Conservation (phyloP, 2,797 vertebrate genomes). For the Hypotaenidia okinawae region DNA sequence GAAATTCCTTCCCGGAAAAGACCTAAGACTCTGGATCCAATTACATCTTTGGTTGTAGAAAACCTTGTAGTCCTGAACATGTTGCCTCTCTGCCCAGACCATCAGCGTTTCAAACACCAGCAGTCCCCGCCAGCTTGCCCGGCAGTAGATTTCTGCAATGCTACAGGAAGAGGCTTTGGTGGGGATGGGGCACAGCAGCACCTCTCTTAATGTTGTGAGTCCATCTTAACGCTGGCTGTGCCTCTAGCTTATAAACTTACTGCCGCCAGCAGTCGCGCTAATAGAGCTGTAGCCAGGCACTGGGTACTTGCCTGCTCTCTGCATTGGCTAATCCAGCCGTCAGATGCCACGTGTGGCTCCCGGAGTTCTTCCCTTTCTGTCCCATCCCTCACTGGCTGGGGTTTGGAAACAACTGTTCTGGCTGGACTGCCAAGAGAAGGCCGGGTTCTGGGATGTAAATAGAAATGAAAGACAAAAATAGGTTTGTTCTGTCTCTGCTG, state of each 20-base stretch:
- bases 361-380: neutral
- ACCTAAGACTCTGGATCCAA: conserved; percentile 60
- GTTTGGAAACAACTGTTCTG: neutral
- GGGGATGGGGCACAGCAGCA: neutral
- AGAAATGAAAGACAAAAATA: neutral
- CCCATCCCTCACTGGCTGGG: neutral
- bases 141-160: neutral
- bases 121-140: neutral
- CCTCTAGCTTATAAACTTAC: neutral
- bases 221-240: neutral
- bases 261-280: neutral
- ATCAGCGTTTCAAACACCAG: conserved; percentile 10
- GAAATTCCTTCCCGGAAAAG: conserved; percentile 51
- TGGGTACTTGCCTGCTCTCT: neutral
- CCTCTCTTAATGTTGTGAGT: neutral
- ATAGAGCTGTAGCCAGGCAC: neutral
- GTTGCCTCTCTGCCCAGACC: neutral
- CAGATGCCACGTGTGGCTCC: neutral
- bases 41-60: conserved; percentile 33
- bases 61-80: conserved; percentile 8
- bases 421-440: neutral
- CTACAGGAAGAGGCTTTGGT: conserved; percentile 1
- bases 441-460: neutral
- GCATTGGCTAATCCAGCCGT: neutral
- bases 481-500: neutral